Evolutionary conservation across 2,113 vertebrate genomes (phyloP), one percentile per base, ranked within the genome.

Genomic region (Herpetotheres cachinnans): DNA sequence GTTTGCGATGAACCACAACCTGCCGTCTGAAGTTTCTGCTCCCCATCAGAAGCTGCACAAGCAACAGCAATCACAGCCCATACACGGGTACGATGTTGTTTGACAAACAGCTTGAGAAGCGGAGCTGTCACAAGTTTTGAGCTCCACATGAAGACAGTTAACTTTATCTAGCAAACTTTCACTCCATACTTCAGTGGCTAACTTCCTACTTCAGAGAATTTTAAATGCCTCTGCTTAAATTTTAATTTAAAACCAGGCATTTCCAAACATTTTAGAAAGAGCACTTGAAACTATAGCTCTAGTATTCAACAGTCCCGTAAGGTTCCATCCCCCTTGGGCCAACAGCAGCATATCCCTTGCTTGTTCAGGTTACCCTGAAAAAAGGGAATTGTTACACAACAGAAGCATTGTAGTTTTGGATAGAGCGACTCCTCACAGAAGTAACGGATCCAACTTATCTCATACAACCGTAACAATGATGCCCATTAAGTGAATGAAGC

Each of bases 51-150:
- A 72, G 46, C 6, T 11, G 30, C 81, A 71, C 18, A 24, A 71
- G 38, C 66, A 49, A 12, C 1, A 42, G 38, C 10, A 19, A 25
- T 19, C 30, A 40, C 61, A 50, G 6, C 29, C 44, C 29, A 13
- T 20, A 5, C 21, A 10, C 3, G 6, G 52, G 22, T 32, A 76
- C n/a, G 6, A 11, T 1, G 22, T 4, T 6, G 2, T n/a, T 4
- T 20, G 49, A 58, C 54, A 49, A 78, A 47, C 29, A 36, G 20
- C 36, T 19, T 2, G 9, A 38, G 26, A 81, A 78, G 12, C 1
- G 2, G 65, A 47, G 38, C 2, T 27, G 16, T 70, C 25, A 32
- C 17, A 69, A 47, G 54, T 40, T 66, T 40, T 30, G 46, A 38
- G 62, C 47, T 81, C 69, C 74, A 14, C 1, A 4, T n/a, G 72